Evolutionary conservation across 2,888 invertebrate genomes (phyloP), one percentile per base, ranked within the genome.

Genomic region (Tachina fera): DNA sequence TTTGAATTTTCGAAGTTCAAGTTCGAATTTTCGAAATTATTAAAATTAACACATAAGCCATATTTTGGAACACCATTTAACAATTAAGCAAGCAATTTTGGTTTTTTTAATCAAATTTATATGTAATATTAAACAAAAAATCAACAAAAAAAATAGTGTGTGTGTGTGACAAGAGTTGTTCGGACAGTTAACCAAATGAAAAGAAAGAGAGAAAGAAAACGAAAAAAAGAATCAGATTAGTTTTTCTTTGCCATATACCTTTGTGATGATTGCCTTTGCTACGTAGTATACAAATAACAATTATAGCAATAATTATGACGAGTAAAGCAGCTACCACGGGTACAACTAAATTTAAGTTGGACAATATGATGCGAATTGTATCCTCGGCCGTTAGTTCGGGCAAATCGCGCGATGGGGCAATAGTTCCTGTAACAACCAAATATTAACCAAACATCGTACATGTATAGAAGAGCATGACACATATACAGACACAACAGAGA

Each of bases 281-380:
- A 91, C 96, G 95, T 90, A 97, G 96, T 91, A 97, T 97, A 95
- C 97, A 97, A 92, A 98, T 97, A 93, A 98, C 97, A 93, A 97
- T 96, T 92, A 98, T 96, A 91, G 98, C 98, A 93, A 98, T 96
- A 93, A 98, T 96, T 93, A 98, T 97, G 94, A 98, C 97, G 91
- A 98, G 95, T 90, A 97, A 95, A 90, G 97, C 97, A 89, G 97
- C 97, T 92, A 97, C 96, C 90, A 98, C 97, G 80, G 98, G 98
- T 91, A 98, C 97, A 94, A 98, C 97, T 92, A 98, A 96, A 94
- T 97, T 97, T 92, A 98, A 95, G 94, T 98, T 97, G 90, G 97
- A 96, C 93, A 97, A 95, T 93, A 97, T 95, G 92, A 97, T 96
- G 95, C 96, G 96, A 94, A 97, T 94, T 89, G 97, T 96, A 93